Percentiles rank a stretch among this genome's conserved stretches.
These are phyloP conservation scores for Sussaba pulchella DNA, from an alignment of 2,888 invertebrate species.

Conservation along the genomic window DNA sequence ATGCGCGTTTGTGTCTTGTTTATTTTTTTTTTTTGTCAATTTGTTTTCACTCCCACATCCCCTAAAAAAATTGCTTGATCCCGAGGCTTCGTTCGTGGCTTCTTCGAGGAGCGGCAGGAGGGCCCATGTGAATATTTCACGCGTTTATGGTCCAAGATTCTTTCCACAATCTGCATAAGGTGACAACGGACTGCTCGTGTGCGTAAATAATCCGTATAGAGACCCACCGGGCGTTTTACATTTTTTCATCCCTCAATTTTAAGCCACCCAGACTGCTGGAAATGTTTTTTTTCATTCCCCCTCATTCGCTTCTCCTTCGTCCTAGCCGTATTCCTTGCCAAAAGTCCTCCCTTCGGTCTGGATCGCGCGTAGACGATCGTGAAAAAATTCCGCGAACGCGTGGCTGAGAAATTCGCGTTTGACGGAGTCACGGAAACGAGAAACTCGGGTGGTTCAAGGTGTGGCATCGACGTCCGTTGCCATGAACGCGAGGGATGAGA, in stretches of 20 bases:
- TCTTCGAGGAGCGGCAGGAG: not conserved
- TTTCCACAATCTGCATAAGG: not conserved
- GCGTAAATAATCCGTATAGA: slow-evolving; percentile 21
- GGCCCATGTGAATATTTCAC: slow-evolving; percentile 21
- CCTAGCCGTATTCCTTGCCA: no score
- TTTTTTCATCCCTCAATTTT: slow-evolving; percentile 37
- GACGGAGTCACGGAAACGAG: not conserved
- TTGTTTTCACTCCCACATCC: not conserved
- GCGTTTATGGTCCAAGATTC: slow-evolving; percentile 6
- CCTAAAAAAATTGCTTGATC: slow-evolving; percentile 22
- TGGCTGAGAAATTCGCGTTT: no score
- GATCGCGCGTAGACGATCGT: not conserved
- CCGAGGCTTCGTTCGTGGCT: not conserved
- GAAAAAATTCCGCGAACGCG: slow-evolving; percentile 17
- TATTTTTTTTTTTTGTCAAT: not conserved
- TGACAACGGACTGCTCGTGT: slow-evolving; percentile 10
- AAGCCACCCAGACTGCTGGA: no score
- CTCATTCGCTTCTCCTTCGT: no score
- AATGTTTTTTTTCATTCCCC: slow-evolving; percentile 24
- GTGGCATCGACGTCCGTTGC: slow-evolving; percentile 49
- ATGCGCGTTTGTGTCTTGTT: not conserved
- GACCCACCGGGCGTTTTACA: not conserved
- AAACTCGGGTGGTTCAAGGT: slow-evolving; percentile 24
- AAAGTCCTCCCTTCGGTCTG: not conserved
- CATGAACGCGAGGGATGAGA: slow-evolving; percentile 23